Evolutionary conservation across 2,888 invertebrate genomes (phyloP).

Genomic region (Folsomia candida): DNA sequence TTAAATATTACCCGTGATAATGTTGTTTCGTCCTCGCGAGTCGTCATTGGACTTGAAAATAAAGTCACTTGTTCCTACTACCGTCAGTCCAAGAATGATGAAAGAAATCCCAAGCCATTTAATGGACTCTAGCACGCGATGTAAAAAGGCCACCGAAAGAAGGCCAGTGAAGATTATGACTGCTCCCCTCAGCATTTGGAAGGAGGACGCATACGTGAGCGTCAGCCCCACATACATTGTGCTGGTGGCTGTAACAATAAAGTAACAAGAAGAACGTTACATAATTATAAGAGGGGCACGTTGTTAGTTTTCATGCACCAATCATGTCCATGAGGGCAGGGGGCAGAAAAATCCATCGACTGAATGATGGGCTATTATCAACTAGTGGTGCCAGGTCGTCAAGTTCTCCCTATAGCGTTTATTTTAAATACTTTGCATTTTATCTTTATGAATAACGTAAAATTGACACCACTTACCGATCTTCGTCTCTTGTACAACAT

Average conservation of each 20-base stretch:
- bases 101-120: conserved; percentile 76
- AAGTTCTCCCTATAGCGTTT: conserved; percentile 53
- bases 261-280: too few relatives aligned
- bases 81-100: conserved; percentile 67
- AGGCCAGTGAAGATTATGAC: conserved; percentile 86
- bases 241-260: too few relatives aligned
- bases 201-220: conserved; percentile 88
- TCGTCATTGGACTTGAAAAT: conserved; percentile 52
- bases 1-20: conserved; percentile 44
- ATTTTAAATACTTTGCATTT: conserved; percentile 14
- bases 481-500: conserved; percentile 60
- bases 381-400: conserved; percentile 64
- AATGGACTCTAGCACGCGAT: conserved; percentile 62
- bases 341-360: conserved; percentile 73
- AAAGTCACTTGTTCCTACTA: conserved; percentile 75
- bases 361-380: conserved; percentile 72
- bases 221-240: conserved; percentile 88
- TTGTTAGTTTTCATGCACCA: too few relatives aligned
- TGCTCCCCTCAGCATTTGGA: conserved; percentile 91
- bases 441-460: too few relatives aligned
- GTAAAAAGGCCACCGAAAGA: conserved; percentile 74
- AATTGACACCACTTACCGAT: too few relatives aligned
- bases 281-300: too few relatives aligned
- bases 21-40: conserved; percentile 39
- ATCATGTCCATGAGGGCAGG: conserved; percentile 87